These are phyloP conservation scores for Rattus rattus DNA, from an alignment of 2,113 vertebrate genomes.

Conservation along the genomic window DNA sequence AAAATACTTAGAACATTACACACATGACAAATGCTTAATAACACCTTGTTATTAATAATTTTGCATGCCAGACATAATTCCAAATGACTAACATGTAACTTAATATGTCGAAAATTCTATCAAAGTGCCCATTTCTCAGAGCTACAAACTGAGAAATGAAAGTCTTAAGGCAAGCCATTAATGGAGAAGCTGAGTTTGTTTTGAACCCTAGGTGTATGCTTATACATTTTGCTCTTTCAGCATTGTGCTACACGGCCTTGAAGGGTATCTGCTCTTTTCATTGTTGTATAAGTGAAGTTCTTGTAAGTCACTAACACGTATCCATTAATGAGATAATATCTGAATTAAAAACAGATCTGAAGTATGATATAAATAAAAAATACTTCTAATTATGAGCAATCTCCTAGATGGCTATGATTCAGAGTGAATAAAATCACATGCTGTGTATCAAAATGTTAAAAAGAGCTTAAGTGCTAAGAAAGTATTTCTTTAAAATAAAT, in stretches of 20 bases:
- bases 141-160: neutral
- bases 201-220: neutral
- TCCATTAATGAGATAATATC: neutral
- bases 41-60: too few relatives aligned
- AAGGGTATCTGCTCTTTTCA: neutral
- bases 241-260: too few relatives aligned
- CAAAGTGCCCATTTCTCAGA: neutral
- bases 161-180: neutral
- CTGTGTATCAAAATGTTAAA: neutral
- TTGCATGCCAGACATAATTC: neutral
- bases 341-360: neutral
- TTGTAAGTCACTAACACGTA: neutral
- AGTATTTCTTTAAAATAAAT: neutral
- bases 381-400: neutral
- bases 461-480: neutral
- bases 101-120: neutral
- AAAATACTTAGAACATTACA: neutral
- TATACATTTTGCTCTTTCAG: neutral
- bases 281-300: too few relatives aligned
- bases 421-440: neutral
- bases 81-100: neutral
- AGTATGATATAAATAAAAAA: neutral
- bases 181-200: neutral
- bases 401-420: neutral
- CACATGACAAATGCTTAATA: neutral